Percentiles rank a stretch among this genome's conserved stretches.
phyloP scores from a whole-genome alignment of 2,888 invertebrate species.

The Drosophila macrospina region DNA sequence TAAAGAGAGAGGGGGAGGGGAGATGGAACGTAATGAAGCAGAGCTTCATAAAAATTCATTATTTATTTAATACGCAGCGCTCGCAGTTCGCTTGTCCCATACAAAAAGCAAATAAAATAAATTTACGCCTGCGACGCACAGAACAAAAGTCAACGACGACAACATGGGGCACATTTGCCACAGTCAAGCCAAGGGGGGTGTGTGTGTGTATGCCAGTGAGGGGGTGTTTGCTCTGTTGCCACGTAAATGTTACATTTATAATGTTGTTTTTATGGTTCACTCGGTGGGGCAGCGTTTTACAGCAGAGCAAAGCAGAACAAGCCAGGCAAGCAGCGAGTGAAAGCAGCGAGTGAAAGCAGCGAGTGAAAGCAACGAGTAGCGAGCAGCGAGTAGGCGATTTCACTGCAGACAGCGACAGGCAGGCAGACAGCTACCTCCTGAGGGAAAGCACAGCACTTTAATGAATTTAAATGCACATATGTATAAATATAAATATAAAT shows the following conservation, averaged over 20 bases:
- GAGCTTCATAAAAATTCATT: conserved; percentile 79
- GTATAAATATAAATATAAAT: conserved; percentile 33
- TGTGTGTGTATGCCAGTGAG: background rate
- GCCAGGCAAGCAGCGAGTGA: background rate
- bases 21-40: conserved; percentile 71
- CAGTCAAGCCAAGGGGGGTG: background rate
- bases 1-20: background rate
- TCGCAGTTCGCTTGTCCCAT: conserved; percentile 39
- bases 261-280: conserved; percentile 76
- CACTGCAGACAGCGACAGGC: no score
- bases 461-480: conserved; percentile 69
- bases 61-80: conserved; percentile 77
- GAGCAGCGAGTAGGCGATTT: background rate
- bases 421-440: no score
- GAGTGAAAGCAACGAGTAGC: conserved; percentile 3
- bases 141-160: conserved; percentile 56
- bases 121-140: conserved; percentile 72
- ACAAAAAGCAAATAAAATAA: conserved; percentile 74
- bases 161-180: conserved; percentile 43
- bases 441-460: conserved; percentile 38
- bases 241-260: conserved; percentile 78
- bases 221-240: conserved; percentile 24
- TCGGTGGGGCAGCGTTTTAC: conserved; percentile 62
- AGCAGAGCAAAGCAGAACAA: conserved; percentile 32
- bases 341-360: background rate